phyloP scores from a whole-genome alignment of 2,797 vertebrate species.

The Ambastaia sidthimunki region DNA sequence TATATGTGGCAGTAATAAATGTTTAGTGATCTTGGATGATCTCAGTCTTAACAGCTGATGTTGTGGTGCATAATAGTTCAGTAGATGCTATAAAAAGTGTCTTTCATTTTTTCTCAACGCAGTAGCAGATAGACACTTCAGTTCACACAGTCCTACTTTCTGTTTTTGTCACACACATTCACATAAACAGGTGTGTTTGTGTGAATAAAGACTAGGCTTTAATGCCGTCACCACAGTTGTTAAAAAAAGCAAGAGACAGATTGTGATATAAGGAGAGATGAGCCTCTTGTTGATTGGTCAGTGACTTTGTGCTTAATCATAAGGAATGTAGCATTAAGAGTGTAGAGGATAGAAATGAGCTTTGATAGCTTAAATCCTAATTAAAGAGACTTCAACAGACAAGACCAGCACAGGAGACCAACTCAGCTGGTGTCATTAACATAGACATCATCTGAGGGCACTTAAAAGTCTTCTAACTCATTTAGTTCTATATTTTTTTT shows the following conservation, averaged over 20 bases:
- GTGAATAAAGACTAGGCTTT: not conserved
- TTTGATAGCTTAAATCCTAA: conserved; percentile 99
- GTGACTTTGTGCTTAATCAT: conserved; percentile 90
- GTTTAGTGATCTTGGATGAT: too few species aligned
- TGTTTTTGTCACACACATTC: not conserved
- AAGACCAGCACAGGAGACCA: conserved; percentile 85
- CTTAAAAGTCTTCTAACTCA: conserved; percentile 79
- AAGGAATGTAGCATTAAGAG: conserved; percentile 91
- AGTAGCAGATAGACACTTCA: conserved; percentile 24
- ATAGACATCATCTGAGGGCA: conserved; percentile 95
- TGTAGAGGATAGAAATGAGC: conserved; percentile 89
- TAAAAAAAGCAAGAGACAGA: conserved; percentile 34
- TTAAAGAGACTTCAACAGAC: conserved; percentile 92
- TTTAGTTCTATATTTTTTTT: conserved; percentile 63
- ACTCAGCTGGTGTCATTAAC: conserved; percentile 91
- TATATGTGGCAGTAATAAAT: too few species aligned
- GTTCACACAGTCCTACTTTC: not conserved
- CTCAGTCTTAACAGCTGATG: too few species aligned
- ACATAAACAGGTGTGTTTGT: not conserved
- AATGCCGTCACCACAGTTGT: conserved; percentile 9
- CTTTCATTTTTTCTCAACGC: conserved; percentile 19
- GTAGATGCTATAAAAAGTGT: conserved; percentile 9
- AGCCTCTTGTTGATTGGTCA: conserved; percentile 79
- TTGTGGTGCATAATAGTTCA: not conserved
- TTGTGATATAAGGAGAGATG: conserved; percentile 29